These are phyloP conservation scores for Stenchaetothrips biformis DNA, from an alignment of 2,888 invertebrate genomes.

Conservation along the genomic window DNA sequence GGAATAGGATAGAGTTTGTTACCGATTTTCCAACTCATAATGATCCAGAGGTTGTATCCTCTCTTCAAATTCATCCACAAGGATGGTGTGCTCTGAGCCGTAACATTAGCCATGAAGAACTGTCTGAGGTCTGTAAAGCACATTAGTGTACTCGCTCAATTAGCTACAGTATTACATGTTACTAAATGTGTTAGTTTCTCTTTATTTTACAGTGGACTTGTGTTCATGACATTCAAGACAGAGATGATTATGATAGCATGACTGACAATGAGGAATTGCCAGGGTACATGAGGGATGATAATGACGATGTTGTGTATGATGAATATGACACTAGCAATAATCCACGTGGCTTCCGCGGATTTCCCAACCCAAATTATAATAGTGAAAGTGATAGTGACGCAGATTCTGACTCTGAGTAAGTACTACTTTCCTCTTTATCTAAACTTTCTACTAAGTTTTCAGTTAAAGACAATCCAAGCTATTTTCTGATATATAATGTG, in stretches of 20 bases:
- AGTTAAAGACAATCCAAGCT: too few relatives aligned
- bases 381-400: conserved; percentile 35
- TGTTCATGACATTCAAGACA: conserved; percentile 85
- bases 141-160: conserved; percentile 3
- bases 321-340: background rate
- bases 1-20: conserved; percentile 84
- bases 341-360: conserved; percentile 36
- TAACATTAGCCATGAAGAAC: conserved; percentile 79
- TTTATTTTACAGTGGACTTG: conserved; percentile 74
- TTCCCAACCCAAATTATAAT: conserved; percentile 22
- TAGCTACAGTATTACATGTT: background rate
- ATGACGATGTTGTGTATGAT: background rate
- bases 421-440: background rate
- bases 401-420: conserved; percentile 19
- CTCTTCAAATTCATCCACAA: conserved; percentile 82
- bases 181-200: background rate
- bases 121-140: conserved; percentile 63
- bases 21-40: conserved; percentile 82
- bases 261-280: conserved; percentile 39
- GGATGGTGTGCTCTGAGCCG: conserved; percentile 85
- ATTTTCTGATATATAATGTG: background rate
- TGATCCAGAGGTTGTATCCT: conserved; percentile 86
- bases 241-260: conserved; percentile 45
- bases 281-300: background rate
- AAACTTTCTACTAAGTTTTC: too few relatives aligned